Conservation (phyloP, 2,797 vertebrate genomes). For the Sphenodon punctatus region DNA sequence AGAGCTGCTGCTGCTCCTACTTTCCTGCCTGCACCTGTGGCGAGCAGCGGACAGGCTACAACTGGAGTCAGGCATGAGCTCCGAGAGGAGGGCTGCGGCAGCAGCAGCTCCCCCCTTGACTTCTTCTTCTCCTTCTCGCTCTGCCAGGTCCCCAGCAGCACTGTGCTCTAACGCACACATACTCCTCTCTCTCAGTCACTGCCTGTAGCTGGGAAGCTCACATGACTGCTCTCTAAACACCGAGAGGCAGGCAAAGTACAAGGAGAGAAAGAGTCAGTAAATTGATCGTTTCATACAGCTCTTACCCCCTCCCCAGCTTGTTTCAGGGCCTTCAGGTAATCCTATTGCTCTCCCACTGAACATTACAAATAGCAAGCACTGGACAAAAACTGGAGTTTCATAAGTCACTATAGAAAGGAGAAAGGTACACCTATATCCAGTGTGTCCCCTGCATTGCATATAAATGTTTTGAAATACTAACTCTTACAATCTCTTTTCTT, state of each 20-base stretch:
- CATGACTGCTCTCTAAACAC: constrained; percentile 64
- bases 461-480: no score
- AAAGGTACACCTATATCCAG: no score
- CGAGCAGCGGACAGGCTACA: not conserved
- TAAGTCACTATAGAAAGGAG: no score
- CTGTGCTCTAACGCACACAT: constrained; percentile 51
- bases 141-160: constrained; percentile 57
- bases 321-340: not conserved
- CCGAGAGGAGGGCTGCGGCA: not conserved
- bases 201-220: constrained; percentile 60
- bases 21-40: not conserved
- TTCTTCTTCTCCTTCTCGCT: constrained; percentile 43
- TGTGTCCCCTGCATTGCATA: no score
- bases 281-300: not conserved
- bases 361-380: not conserved
- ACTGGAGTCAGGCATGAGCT: not conserved
- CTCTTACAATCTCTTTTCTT: no score
- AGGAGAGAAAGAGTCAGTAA: constrained; percentile 16
- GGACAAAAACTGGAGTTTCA: no score
- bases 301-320: not conserved
- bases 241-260: constrained; percentile 47
- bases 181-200: constrained; percentile 43
- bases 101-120: constrained; percentile 48
- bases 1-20: not conserved
- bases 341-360: not conserved